Base-by-base conservation (phyloP, 1,140 invertebrate genomes). In the Drosophila arizonae region DNA sequence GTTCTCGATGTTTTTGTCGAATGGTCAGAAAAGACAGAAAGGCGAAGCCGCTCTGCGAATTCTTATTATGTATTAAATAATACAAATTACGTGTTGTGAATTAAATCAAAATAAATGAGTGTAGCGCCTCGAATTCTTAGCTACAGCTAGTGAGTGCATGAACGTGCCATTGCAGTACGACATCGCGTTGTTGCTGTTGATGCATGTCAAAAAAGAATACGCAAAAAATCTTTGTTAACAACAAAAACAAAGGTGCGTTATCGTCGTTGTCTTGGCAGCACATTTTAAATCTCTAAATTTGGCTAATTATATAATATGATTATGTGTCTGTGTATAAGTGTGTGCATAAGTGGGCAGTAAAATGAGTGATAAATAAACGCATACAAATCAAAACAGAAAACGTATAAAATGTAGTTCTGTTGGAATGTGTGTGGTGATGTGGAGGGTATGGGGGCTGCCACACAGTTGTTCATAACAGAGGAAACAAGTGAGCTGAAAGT, bases 171-270 rank as follows among this genome's bases (percentile, higher is more conserved):
- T 52, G 46, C 41, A 45, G 24, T 21, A 61, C 41, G n/a, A 41
- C 50, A 46, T 15, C 50, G n/a, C 45, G 24, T 60, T 69, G 50
- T 69, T 76, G 36, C 33, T 54, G 30, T 4, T 36, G 56, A 39
- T 54, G 30, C 56, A 45, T 51, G 41, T 58, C 61, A 55, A 56
- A 70, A 54, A 41, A 43, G 55, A 46, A 64, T 66, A 61, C 72
- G 51, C 57, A 73, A 69, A 65, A 63, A 78, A 78, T 81, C 81
- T 81, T 82, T 86, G 81, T 77, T 87, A 85, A 73, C 62, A 76
- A 85, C 68, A 76, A 85, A 85, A 80, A 65, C 39, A 85, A 85
- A 85, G 82, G 81, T 85, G 81, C 72, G 72, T 87, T 76, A 46
- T 70, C 43, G 28, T 54, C 10, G 50, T 52, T 48, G 55, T 28